Percentiles rank a stretch among this genome's conserved stretches.
Evolutionary conservation across 1,140 invertebrate species (phyloP).

Genomic region (Triops cancriformis): DNA sequence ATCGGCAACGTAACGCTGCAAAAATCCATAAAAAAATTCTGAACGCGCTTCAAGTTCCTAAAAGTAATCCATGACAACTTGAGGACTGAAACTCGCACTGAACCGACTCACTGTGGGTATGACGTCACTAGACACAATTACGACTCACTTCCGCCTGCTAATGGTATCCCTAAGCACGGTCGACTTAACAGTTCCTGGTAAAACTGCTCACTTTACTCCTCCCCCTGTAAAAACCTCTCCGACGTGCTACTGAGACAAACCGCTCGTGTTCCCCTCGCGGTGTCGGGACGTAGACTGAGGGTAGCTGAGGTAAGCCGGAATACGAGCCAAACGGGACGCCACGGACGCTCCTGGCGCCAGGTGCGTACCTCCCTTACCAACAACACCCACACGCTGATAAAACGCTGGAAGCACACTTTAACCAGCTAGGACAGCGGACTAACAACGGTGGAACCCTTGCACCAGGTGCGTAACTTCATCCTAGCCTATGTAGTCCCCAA

Average conservation of each 20-base stretch:
- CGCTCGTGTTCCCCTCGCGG: background rate
- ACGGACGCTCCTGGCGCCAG: slow-evolving; percentile 1
- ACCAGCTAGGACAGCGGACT: background rate
- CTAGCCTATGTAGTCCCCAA: background rate
- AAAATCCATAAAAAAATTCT: too few relatives aligned
- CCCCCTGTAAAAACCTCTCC: background rate
- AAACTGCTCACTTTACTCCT: background rate
- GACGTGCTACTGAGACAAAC: background rate
- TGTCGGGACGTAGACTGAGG: background rate
- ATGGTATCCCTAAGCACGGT: background rate
- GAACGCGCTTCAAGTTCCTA: too few relatives aligned
- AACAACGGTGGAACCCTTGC: background rate
- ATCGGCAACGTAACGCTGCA: too few relatives aligned
- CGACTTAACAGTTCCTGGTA: slow-evolving; percentile 4
- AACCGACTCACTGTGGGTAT: background rate
- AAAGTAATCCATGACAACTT: too few relatives aligned
- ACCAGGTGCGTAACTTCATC: background rate
- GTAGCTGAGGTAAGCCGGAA: background rate
- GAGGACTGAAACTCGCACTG: background rate
- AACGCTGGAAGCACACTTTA: background rate
- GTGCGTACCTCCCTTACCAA: background rate
- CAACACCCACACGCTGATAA: background rate
- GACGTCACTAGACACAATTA: slow-evolving; percentile 2
- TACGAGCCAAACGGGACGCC: background rate
- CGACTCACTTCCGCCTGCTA: background rate